A percentile compares a stretch with the other conserved stretches of the same genome.
phyloP scores from a whole-genome alignment of 1,140 invertebrate species.

The Hypsibius dujardini region DNA sequence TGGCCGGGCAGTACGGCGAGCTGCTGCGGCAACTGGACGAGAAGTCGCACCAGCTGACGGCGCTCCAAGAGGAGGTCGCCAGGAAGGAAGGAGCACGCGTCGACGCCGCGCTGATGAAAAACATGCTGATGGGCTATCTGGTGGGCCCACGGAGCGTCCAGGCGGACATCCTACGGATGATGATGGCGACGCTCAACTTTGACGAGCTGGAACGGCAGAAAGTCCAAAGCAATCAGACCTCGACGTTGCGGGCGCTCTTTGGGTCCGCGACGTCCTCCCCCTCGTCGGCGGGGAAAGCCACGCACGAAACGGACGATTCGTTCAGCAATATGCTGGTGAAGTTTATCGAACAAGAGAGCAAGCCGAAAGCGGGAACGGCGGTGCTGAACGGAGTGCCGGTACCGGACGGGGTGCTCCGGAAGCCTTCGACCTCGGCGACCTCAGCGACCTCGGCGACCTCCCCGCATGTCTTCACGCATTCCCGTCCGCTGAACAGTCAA shows the following conservation, averaged over 20 bases:
- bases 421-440: too few species aligned
- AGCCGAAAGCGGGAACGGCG: background rate
- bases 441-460: too few species aligned
- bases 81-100: too few species aligned
- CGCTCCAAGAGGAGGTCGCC: too few species aligned
- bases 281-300: too few species aligned
- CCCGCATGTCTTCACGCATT: too few species aligned
- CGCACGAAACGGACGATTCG: background rate
- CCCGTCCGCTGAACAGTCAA: too few species aligned
- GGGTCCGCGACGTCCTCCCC: background rate
- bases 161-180: background rate
- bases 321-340: slow-evolving; percentile 1
- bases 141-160: background rate
- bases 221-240: background rate
- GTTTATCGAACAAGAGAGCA: background rate
- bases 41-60: background rate
- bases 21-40: background rate
- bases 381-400: background rate
- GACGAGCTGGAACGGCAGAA: background rate
- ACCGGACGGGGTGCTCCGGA: too few species aligned
- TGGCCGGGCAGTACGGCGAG: background rate
- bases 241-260: background rate
- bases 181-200: slow-evolving; percentile 5
- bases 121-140: background rate
- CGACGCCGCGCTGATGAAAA: background rate